Evolutionary conservation across 2,888 invertebrate species (phyloP), one percentile per base, ranked within the genome.

Genomic region (Petrophora chlorosata): DNA sequence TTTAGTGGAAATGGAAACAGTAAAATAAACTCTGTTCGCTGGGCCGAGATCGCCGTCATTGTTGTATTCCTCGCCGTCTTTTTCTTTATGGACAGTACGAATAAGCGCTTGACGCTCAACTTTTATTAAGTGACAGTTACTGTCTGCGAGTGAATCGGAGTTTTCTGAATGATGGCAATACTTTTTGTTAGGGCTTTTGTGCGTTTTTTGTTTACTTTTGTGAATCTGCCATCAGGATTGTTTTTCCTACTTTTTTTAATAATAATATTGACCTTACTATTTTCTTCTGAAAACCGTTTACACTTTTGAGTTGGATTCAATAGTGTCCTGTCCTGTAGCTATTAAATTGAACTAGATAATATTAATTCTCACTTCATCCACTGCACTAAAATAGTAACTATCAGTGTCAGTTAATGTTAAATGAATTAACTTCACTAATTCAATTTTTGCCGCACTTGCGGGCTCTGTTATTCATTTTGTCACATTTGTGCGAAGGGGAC

Each of bases 11-110:
- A 74, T 78, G 77, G 75, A 65, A 68, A 74, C 80, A 82, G 78
- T 84, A 80, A 85, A 83, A 85, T 87, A 84, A 86, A 86, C 76
- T 80, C 67, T 56, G 70, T 65, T 74, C 63, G 63, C 80, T 78
- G 84, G 79, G 79, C 79, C 79, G 80, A 74, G 77, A 68, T 72
- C 68, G 51, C 62, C 41, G 36, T 81, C 84, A 81, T 82, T 85
- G 84, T 85, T 76, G 76, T 70, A 68, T 69, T 57, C 65, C 72
- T 69, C 67, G 63, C 63, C 65, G 59, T 68, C 68, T 67, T 70
- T 65, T 74, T 74, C 76, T 85, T 85, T 85, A 84, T 80, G 65
- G 73, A 59, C 73, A 61, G 66, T 79, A 72, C 68, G 67, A 67
- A 65, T 79, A 72, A 82, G 73, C 79, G 40, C 42, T 45, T 67